phyloP scores from a whole-genome alignment of 2,888 invertebrate species.

The Scaptomyza parva region DNA sequence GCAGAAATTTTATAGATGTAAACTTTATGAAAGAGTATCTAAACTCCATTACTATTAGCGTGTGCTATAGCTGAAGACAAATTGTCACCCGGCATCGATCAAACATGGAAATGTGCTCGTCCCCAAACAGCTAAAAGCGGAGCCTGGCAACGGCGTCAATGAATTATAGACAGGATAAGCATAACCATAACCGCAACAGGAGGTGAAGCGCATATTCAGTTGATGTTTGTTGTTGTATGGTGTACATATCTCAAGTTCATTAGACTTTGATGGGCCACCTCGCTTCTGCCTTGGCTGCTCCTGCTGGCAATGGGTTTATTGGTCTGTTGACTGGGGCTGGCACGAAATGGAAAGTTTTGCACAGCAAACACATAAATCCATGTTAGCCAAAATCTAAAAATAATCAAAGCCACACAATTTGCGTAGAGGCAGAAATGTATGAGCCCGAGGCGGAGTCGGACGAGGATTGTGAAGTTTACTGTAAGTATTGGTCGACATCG shows the following conservation, averaged over 20 bases:
- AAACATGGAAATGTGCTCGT: conserved; percentile 45
- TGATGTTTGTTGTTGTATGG: neutral
- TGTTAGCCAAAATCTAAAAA: conserved; percentile 49
- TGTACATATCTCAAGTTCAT: conserved; percentile 62
- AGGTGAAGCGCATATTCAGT: conserved; percentile 20
- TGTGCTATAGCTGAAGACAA: conserved; percentile 38
- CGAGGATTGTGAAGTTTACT: conserved; percentile 84
- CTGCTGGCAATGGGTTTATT: conserved; percentile 22
- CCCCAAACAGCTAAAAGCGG: conserved; percentile 1
- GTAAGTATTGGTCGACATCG: conserved; percentile 72
- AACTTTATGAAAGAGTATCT: neutral
- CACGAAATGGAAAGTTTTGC: conserved; percentile 74
- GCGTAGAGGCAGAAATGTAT: conserved; percentile 69
- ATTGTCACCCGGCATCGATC: conserved; percentile 75
- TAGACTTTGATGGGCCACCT: conserved; percentile 65
- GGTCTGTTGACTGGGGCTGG: conserved; percentile 19
- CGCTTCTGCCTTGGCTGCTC: conserved; percentile 19
- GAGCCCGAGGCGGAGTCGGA: conserved; percentile 84
- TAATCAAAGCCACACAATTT: conserved; percentile 40
- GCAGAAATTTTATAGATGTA: no score
- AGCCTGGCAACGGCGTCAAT: conserved; percentile 67
- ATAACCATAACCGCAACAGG: conserved; percentile 60
- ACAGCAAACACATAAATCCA: conserved; percentile 51
- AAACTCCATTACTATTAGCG: neutral
- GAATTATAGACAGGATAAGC: conserved; percentile 43